Percentiles rank a stretch among this genome's conserved stretches.
phyloP scores from a whole-genome alignment of 2,113 vertebrate species.

The Salvelinus alpinus region DNA sequence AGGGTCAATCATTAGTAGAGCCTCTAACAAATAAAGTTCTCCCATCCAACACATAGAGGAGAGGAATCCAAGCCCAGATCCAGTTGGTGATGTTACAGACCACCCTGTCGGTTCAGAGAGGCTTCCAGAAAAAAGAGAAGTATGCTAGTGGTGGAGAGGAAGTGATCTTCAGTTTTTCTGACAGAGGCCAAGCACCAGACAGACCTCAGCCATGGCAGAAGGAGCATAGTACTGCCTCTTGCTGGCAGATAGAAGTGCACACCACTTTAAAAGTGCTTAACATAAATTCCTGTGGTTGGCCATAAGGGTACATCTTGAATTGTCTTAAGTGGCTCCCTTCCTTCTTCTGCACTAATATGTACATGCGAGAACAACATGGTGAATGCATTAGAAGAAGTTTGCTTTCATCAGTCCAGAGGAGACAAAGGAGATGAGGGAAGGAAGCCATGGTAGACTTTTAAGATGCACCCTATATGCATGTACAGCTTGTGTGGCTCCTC shows the following conservation, averaged over 20 bases:
- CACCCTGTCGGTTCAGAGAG: slow-evolving; percentile 31
- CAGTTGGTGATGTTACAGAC: slow-evolving; percentile 26
- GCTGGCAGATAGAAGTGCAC: neutral
- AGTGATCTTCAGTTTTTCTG: slow-evolving; percentile 6
- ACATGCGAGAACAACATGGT: slow-evolving; percentile 13
- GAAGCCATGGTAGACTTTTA: no score
- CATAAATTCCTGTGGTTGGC: neutral
- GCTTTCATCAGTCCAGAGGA: slow-evolving; percentile 15
- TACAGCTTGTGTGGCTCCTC: no score
- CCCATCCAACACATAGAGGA: slow-evolving; percentile 20
- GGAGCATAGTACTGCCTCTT: neutral
- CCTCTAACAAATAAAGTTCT: slow-evolving; percentile 20
- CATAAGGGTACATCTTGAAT: neutral
- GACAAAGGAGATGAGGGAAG: no score
- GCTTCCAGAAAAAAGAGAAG: slow-evolving; percentile 36
- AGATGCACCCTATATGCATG: no score
- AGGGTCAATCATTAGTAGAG: slow-evolving; percentile 5
- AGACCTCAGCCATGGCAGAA: slow-evolving; percentile 1
- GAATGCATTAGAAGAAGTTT: slow-evolving; percentile 7
- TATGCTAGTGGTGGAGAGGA: neutral
- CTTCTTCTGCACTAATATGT: no score
- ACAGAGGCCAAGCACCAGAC: slow-evolving; percentile 8
- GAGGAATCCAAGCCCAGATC: neutral
- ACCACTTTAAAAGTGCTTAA: neutral
- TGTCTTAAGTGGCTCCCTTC: neutral